Evolutionary conservation across 2,888 invertebrate genomes (phyloP).

Genomic region (Thelaira solivaga): DNA sequence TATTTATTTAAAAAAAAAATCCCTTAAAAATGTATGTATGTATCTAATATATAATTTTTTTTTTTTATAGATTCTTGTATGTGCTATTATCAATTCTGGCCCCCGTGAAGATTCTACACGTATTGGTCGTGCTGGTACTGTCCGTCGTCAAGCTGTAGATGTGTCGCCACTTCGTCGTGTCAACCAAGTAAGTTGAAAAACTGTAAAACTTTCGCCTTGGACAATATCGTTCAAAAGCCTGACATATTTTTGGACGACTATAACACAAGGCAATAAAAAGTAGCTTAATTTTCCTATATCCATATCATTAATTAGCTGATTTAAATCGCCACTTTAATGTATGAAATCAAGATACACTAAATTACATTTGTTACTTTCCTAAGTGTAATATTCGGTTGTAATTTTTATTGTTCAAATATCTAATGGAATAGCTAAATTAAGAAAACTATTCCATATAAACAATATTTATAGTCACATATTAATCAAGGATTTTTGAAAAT

Average conservation of each 20-base stretch:
- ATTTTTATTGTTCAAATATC: too few species aligned
- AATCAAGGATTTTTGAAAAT: too few species aligned
- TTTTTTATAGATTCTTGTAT: slow-evolving; percentile 86
- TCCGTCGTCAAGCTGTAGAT: slow-evolving; percentile 99
- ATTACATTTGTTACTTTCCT: too few species aligned
- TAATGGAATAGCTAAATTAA: too few species aligned
- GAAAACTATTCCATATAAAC: too few species aligned
- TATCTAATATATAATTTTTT: slow-evolving; percentile 22
- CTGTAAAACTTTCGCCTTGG: slow-evolving; percentile 47
- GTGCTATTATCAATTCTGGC: slow-evolving; percentile 99
- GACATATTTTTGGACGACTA: slow-evolving; percentile 57
- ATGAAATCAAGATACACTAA: slow-evolving; percentile 71
- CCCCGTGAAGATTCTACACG: slow-evolving; percentile 99
- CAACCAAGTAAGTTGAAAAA: slow-evolving; percentile 83
- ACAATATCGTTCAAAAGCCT: slow-evolving; percentile 63
- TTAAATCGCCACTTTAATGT: slow-evolving; percentile 59
- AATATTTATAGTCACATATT: too few species aligned
- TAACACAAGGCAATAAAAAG: slow-evolving; percentile 66
- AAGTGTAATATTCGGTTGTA: too few species aligned
- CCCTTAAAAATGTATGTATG: neutral
- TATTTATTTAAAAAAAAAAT: neutral
- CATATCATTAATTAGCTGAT: slow-evolving; percentile 69
- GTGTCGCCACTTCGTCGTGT: slow-evolving; percentile 98
- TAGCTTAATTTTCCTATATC: slow-evolving; percentile 67
- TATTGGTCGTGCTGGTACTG: slow-evolving; percentile 99